These are phyloP conservation scores for Phaedon cochleariae DNA, from an alignment of 2,888 invertebrate species.

Conservation along the genomic window DNA sequence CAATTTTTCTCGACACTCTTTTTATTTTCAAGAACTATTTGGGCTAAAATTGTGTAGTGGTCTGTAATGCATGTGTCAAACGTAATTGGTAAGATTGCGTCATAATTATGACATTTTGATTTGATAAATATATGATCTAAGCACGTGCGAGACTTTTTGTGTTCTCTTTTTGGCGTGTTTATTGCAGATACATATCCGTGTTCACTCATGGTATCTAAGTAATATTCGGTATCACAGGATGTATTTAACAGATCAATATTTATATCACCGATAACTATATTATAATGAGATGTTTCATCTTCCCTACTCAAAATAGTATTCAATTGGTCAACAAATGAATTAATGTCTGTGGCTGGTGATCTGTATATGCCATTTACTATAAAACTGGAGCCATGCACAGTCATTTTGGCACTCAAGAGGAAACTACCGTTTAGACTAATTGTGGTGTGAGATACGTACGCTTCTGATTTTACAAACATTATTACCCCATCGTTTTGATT, in stretches of 20 bases:
- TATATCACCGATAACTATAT: neutral
- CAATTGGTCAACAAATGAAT: neutral
- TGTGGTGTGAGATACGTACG: neutral
- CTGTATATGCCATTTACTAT: neutral
- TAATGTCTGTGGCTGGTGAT: neutral
- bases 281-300: too few relatives aligned
- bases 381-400: neutral
- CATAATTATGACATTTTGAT: neutral
- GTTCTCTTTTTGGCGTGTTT: neutral
- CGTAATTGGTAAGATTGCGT: neutral
- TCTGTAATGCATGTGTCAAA: neutral
- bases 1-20: too few relatives aligned
- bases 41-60: neutral
- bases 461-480: neutral
- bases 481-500: constrained; percentile 2
- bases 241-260: neutral
- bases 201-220: neutral
- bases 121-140: neutral
- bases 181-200: neutral
- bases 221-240: too few relatives aligned
- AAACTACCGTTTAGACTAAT: neutral
- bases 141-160: neutral
- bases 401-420: neutral
- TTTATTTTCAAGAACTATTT: neutral
- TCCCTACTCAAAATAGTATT: too few relatives aligned